Base-by-base conservation (phyloP, 2,888 invertebrate genomes). In the Oscheius sp. region DNA sequence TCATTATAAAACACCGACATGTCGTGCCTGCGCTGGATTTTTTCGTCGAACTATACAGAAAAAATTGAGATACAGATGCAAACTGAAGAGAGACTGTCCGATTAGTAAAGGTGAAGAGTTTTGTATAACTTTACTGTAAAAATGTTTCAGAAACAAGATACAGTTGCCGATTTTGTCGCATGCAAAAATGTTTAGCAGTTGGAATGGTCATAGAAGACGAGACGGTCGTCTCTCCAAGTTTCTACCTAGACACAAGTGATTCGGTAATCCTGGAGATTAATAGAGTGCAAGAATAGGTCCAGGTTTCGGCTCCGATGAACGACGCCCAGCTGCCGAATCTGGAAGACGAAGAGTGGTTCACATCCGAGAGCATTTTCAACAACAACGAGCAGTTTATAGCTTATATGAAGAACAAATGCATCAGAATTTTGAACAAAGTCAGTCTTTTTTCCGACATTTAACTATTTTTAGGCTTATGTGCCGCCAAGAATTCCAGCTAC, bases 151-250 rank as follows among this genome's bases (percentile, higher is more conserved):
- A 33, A 60, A 35, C 35, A 10, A 32, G 59, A 33, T 60, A 13
- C 32, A 33, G 2, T 33, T 60, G 59, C n/a, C 59, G 59, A 2
- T 60, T 55, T 55, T 68, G 68, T 35, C 33, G 68, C 29, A 37
- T 68, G 68, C 51, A 68, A 37, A 68, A 68, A 10, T 68, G 68
- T 10, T 35, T 68, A 5, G 53, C 35, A 11, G 68, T 68, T 35
- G 68, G 68, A 35, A 68, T 68, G 68, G 47, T 32, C 33, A 21
- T 50, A 3, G 47, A 32, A 47, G 63, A 63, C n/a, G 63, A 63
- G 10, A 21, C 63, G n/a, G 7, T 21, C 5, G 21, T 4, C 48
- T 50, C 63, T 48, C 63, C 48, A 4, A 48, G 48, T 5, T 63
- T 21, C 29, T 48, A 63, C 48, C 50, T 63, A 29, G 63, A 63